Evolutionary conservation across 2,888 invertebrate genomes (phyloP).

Genomic region (Phasia obesa): DNA sequence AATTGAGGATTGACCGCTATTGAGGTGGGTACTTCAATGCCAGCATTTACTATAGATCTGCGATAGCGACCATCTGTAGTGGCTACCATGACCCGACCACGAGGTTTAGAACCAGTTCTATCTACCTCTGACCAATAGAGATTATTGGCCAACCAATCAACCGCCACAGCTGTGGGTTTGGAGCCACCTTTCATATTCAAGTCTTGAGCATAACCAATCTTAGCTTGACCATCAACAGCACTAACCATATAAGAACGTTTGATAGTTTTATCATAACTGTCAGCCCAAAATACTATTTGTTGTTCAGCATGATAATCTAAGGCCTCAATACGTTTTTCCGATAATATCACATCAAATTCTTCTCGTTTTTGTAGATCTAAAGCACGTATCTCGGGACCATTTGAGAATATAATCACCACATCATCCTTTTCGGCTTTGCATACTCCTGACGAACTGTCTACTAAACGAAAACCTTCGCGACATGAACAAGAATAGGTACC

Average conservation of each 20-base stretch:
- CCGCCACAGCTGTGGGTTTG: conserved; percentile 93
- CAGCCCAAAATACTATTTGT: conserved; percentile 97
- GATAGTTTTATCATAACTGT: conserved; percentile 94
- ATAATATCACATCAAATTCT: conserved; percentile 89
- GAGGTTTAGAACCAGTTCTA: conserved; percentile 88
- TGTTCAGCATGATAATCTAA: conserved; percentile 93
- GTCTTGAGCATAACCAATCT: conserved; percentile 93
- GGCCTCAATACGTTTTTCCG: conserved; percentile 95
- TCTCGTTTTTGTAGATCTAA: conserved; percentile 87
- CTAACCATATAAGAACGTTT: conserved; percentile 95
- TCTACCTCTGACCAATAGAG: conserved; percentile 96
- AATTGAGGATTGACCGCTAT: conserved; percentile 93
- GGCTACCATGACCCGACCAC: conserved; percentile 93
- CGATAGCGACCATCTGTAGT: conserved; percentile 95
- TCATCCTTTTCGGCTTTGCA: conserved; percentile 88
- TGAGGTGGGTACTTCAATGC: conserved; percentile 93
- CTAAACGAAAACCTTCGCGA: conserved; percentile 89
- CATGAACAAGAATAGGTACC: conserved; percentile 95
- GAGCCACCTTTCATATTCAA: conserved; percentile 91
- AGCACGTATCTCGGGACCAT: conserved; percentile 93
- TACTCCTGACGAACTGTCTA: conserved; percentile 91
- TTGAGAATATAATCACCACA: conserved; percentile 88
- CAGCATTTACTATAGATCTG: conserved; percentile 89
- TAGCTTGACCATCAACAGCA: conserved; percentile 88
- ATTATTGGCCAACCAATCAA: conserved; percentile 97